Base-by-base conservation (phyloP, 2,797 vertebrate genomes). In the Cossypha caffra region DNA sequence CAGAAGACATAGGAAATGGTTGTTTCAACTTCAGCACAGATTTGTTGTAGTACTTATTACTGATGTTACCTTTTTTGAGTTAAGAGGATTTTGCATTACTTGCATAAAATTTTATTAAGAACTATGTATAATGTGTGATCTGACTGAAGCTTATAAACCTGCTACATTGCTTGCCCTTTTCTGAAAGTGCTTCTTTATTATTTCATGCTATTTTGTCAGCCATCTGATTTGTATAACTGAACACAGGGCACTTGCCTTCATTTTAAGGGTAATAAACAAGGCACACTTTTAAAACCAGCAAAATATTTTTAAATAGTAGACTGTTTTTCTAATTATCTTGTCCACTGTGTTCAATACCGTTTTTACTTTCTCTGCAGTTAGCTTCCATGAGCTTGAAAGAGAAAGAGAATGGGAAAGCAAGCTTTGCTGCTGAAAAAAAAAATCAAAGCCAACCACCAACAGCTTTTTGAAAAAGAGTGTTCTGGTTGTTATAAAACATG, bases 401-500 rank as follows among this genome's bases (percentile, higher is more conserved):
- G 78, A 95, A 93, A 88, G 80, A 87, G 78, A 90, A 73, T 84
- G 29, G n/a, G 52, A 94, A 90, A 96, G 95, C 88, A 82, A 88
- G 93, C 89, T 95, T 91, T 94, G 82, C 71, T 96, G 72, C 61
- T 69, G 59, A 75, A 88, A 61, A 68, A 55, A 55, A 86, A 89
- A 95, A 96, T 95, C 92, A 95, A 97, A 97, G 96, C 50, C 91
- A 97, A 77, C 86, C 91, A 96, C 95, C 88, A 94, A 88, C 16
- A 7, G 92, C 89, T 97, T 94, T 97, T 81, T 55, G 95, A 95
- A 96, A 97, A 93, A 97, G 83, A 77, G 81, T 78, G 68, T 96
- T 96, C 94, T 95, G 89, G 81, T 94, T 94, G 80, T 97, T 96
- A 97, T 98, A 96, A 97, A 97, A 92, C 95, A 95, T 91, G 88